Evolutionary conservation across 1,140 invertebrate species (phyloP).

Genomic region (Teleopsis dalmanni): DNA sequence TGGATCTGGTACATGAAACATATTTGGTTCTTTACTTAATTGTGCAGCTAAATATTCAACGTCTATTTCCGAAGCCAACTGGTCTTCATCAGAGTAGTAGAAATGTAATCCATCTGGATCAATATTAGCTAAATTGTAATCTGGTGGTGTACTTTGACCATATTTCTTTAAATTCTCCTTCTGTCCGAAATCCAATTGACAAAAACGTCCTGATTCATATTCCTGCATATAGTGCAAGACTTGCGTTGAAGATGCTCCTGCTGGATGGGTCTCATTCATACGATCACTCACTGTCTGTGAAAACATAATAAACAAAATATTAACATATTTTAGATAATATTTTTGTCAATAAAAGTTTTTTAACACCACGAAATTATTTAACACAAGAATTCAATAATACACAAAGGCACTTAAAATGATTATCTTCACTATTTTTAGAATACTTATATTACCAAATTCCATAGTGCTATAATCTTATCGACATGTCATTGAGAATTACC

Average conservation of each 20-base stretch:
- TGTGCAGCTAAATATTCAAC: conserved; percentile 17
- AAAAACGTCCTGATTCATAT: conserved; percentile 25
- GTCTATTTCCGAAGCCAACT: conserved; percentile 48
- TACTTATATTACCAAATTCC: too few species aligned
- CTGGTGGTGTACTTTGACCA: conserved; percentile 44
- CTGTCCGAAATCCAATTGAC: conserved; percentile 45
- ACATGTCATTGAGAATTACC: too few species aligned
- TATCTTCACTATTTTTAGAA: too few species aligned
- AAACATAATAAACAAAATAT: too few species aligned
- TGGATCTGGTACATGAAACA: conserved; percentile 38
- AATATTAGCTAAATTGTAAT: conserved; percentile 51
- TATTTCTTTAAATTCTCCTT: conserved; percentile 44
- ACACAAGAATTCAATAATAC: too few species aligned
- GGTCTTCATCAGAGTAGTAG: conserved; percentile 57
- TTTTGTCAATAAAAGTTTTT: too few species aligned
- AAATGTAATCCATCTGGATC: conserved; percentile 48
- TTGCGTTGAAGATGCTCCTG: conserved; percentile 47
- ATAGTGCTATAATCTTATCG: too few species aligned
- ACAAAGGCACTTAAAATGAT: too few species aligned
- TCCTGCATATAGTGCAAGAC: conserved; percentile 48
- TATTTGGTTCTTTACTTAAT: conserved; percentile 14
- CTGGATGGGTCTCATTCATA: conserved; percentile 37
- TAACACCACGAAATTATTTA: too few species aligned
- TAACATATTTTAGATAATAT: too few species aligned
- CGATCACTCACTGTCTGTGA: too few species aligned